A percentile compares a stretch with the other conserved stretches of the same genome.
These are phyloP conservation scores for Bucco capensis DNA, from an alignment of 2,113 vertebrate species.

Conservation along the genomic window DNA sequence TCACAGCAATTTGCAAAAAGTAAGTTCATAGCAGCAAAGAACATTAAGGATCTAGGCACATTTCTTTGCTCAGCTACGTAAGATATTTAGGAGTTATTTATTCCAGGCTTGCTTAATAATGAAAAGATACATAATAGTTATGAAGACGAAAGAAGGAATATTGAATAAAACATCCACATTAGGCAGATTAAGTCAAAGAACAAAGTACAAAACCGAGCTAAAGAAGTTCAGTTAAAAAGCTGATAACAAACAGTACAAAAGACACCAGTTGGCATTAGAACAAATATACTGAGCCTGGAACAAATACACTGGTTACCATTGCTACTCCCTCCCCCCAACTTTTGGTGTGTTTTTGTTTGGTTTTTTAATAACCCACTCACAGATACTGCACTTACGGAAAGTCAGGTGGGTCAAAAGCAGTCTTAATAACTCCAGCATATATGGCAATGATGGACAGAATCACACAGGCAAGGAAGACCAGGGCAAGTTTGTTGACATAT, in stretches of 20 bases:
- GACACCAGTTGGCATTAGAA: background rate
- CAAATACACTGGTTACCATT: background rate
- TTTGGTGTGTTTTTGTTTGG: background rate
- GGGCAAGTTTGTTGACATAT: constrained; percentile 93
- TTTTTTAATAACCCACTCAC: background rate
- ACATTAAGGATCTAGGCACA: background rate
- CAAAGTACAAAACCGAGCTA: background rate
- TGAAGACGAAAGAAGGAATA: background rate
- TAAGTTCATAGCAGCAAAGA: background rate
- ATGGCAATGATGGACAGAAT: constrained; percentile 93
- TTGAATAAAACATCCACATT: background rate
- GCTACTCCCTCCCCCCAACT: background rate
- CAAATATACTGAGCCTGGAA: background rate
- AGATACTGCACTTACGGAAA: constrained; percentile 81
- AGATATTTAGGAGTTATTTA: background rate
- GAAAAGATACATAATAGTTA: background rate
- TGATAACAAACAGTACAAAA: background rate
- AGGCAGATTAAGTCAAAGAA: background rate
- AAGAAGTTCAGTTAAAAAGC: background rate
- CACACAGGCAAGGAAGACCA: constrained; percentile 93
- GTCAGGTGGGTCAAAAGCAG: constrained; percentile 85
- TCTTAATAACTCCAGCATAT: constrained; percentile 94
- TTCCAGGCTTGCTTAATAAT: background rate
- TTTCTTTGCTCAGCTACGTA: background rate
- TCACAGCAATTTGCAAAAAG: background rate